Conservation (phyloP, 2,888 invertebrate genomes). For the Pandemis cinnamomeana region DNA sequence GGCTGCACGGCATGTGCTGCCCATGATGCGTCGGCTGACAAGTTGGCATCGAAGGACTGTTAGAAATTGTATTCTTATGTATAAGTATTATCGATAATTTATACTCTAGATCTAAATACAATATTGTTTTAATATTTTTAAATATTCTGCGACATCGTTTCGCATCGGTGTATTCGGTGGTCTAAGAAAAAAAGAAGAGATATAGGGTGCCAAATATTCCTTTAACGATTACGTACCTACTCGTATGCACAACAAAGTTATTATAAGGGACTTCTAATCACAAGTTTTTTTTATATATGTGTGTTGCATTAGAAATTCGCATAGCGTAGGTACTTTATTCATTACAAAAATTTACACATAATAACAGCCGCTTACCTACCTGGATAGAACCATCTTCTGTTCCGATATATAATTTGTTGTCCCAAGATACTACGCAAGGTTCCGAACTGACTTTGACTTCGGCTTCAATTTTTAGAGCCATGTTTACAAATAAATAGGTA, state of each 20-base stretch:
- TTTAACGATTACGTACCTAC: too few species aligned
- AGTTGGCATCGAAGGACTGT: slow-evolving; percentile 66
- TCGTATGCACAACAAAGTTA: too few species aligned
- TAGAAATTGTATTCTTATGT: slow-evolving; percentile 22
- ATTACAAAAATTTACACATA: slow-evolving; percentile 3
- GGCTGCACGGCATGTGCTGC: slow-evolving; percentile 86
- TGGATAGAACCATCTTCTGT: slow-evolving; percentile 71
- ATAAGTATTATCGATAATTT: too few species aligned
- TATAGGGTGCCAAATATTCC: too few species aligned
- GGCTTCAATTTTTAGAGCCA: slow-evolving; percentile 66
- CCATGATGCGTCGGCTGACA: slow-evolving; percentile 66
- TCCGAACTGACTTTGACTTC: slow-evolving; percentile 70
- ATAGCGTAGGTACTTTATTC: neutral
- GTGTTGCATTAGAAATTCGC: neutral
- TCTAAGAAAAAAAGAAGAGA: too few species aligned
- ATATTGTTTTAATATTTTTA: too few species aligned
- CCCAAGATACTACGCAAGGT: slow-evolving; percentile 72
- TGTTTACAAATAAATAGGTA: slow-evolving; percentile 44
- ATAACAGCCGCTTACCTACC: slow-evolving; percentile 57
- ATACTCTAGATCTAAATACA: too few species aligned
- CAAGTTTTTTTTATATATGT: too few species aligned
- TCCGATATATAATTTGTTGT: slow-evolving; percentile 68
- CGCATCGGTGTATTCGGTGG: too few species aligned
- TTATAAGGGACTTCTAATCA: too few species aligned
- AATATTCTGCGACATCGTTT: too few species aligned